phyloP scores from a whole-genome alignment of 2,113 vertebrate species.

The Prochilodus magdalenae region DNA sequence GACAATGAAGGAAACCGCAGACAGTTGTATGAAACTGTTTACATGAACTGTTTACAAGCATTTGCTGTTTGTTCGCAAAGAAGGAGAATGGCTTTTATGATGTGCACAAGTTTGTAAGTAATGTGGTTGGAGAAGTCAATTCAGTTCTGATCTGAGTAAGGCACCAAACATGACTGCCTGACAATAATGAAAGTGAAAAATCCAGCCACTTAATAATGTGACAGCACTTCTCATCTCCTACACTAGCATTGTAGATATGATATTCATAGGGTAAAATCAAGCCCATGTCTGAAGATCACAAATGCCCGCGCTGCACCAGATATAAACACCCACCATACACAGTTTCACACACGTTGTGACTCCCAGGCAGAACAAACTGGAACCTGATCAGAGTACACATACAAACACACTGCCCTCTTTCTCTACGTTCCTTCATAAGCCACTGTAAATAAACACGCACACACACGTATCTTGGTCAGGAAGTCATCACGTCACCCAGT shows the following conservation, averaged over 20 bases:
- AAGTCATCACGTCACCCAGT: neutral
- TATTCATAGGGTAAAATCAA: neutral
- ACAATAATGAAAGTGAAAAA: neutral
- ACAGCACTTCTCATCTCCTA: too few species aligned
- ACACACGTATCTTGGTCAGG: neutral
- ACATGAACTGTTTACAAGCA: too few species aligned
- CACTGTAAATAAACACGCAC: conserved; percentile 10
- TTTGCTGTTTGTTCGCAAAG: too few species aligned
- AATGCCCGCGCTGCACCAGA: neutral
- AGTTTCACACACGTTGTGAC: neutral
- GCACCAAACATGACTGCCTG: too few species aligned
- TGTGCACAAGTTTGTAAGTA: too few species aligned
- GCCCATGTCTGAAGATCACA: neutral
- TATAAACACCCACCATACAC: neutral
- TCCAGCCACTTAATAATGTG: neutral
- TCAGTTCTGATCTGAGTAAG: too few species aligned
- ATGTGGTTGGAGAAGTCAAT: too few species aligned
- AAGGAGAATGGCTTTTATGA: too few species aligned
- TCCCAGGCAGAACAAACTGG: conserved; percentile 38
- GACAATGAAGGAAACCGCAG: too few species aligned
- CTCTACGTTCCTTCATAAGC: neutral
- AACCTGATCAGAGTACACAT: conserved; percentile 48
- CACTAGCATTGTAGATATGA: too few species aligned
- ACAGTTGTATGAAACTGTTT: too few species aligned
- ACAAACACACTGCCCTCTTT: neutral